Base-by-base conservation (phyloP, 2,888 invertebrate genomes). In the Endomychus coccineus region DNA sequence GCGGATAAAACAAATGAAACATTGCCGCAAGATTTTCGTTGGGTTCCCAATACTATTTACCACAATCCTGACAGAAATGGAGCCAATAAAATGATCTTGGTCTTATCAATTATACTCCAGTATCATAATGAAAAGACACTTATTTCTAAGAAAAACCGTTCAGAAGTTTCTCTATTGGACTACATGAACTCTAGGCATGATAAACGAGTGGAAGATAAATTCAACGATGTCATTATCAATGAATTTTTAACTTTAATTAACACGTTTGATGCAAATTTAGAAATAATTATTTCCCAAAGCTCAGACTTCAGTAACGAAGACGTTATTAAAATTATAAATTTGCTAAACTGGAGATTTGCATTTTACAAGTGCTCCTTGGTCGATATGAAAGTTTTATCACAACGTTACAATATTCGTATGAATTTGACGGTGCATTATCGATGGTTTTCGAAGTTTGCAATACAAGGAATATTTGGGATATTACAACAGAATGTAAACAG, bases 381-480 rank as follows among this genome's bases (percentile, higher is more conserved):
- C 7, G 46, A 52, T 27, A 43, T 55, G 5, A 49, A 47, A 15
- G 15, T 24, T 5, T 47, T 51, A 16, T 34, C 50, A 7, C 38
- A 56, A 12, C 45, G 48, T 14, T 45, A 74, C 31, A 73, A 76
- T 40, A 64, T 78, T 2, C 62, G 77, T 24, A 73, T 76, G n/a
- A 67, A 77, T 32, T 54, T 86, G 1, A 69, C 75, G 45, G 68
- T 83, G 7, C 83, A 86, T 55, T 81, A 77, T 50, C 81, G 78
- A 59, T 87, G 86, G 86, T 58, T 86, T 21, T 63, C 71, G 11
- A 86, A 86, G 56, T 70, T 76, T 61, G 62, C 78, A 14, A 52
- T 80, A 2, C 55, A 56, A 16, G 56, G 49, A 23, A 27, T 66
- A 2, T 22, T 28, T 1, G 14, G 43, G 19, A 13, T 47, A 3